Evolutionary conservation across 1,140 invertebrate species (phyloP), one percentile per base, ranked within the genome.

Genomic region (Melipona quadrifasciata): DNA sequence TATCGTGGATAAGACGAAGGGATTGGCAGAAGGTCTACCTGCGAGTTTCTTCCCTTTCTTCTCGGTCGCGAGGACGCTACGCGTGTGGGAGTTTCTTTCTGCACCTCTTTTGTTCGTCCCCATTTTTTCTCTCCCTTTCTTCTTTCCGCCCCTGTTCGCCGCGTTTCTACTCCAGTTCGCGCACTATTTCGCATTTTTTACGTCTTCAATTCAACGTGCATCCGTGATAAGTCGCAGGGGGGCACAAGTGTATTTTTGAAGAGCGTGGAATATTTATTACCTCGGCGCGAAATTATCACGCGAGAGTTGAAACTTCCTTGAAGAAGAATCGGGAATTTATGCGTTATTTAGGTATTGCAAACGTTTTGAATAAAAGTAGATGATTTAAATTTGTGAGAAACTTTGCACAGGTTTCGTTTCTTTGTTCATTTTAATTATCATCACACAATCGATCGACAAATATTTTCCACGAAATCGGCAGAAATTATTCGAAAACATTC

Each of bases 1-100:
- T 87, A 90, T 90, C 82, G 34, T 68, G 84, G 68, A 89, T 86
- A 78, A 85, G 73, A 82, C 65, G 88, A 87, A 87, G 82, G 79
- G 86, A 79, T 85, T 61, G 86, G 74, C 71, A 67, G 82, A 86
- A 74, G 75, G 80, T 78, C 82, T 83, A 78, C 86, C 61, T 76
- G 55, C 34, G 64, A 55, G 75, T 79, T 71, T 39, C 80, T 64
- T 53, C 19, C 19, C 53, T 86, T 82, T 65, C 65, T 47, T 47
- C 51, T 34, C 17, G 31, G 19, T 79, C 55, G 57, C 64, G 81
- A 87, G 80, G 65, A 64, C 57, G 75, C 61, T 71, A 47, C 74
- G 68, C 61, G 76, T 77, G 85, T 76, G 47, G 47, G 55, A 55
- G 75, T 76, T 11, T 81, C 55, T 65, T 39, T 47, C 70, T 78